Base-by-base conservation (phyloP, 2,113 vertebrate genomes). In the Perca schrenkii region DNA sequence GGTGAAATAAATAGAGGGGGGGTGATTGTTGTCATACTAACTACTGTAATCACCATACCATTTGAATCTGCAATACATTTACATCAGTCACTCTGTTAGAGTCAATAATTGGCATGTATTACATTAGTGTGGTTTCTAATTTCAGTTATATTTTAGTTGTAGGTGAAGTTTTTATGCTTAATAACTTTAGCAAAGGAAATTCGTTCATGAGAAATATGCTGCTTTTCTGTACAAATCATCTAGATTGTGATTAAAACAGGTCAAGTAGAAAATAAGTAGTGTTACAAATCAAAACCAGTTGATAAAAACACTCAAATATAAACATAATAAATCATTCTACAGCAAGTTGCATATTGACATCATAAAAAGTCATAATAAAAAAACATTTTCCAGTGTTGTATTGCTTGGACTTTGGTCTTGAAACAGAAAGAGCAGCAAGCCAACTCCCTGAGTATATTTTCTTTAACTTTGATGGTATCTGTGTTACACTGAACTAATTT, bases 341-440 rank as follows among this genome's bases (percentile, higher is more conserved):
- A 67, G 12, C 21, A 84, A 77, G 58, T 79, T 86, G 50, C 6
- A 72, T 77, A 76, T 34, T 54, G 71, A 94, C 93, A 92, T 91
- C 77, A 93, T 95, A 95, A 95, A 92, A 95, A 92, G 1, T 90
- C 84, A 93, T 88, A 87, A 93, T n/a, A 89, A 80, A 60, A 78
- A 58, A 88, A 73, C 43, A 70, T 73, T 58, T 87, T 84, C 85
- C 85, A 88, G 92, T 68, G 61, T 91, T 86, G 88, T 90, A 94
- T 93, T 94, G 91, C 88, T 85, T 87, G 64, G 67, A 79, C 71
- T 92, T 92, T 88, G 80, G 91, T 86, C 77, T 89, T 84, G 61
- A 77, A 65, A 79, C 47, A 60, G 56, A 91, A 79, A 87, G 43
- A 65, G 47, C 67, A 62, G 10, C 12, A 17, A 84, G 36, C 22